Evolutionary conservation across 1,140 invertebrate species (phyloP), one percentile per base, ranked within the genome.

Genomic region (Mesaphorura yosii): DNA sequence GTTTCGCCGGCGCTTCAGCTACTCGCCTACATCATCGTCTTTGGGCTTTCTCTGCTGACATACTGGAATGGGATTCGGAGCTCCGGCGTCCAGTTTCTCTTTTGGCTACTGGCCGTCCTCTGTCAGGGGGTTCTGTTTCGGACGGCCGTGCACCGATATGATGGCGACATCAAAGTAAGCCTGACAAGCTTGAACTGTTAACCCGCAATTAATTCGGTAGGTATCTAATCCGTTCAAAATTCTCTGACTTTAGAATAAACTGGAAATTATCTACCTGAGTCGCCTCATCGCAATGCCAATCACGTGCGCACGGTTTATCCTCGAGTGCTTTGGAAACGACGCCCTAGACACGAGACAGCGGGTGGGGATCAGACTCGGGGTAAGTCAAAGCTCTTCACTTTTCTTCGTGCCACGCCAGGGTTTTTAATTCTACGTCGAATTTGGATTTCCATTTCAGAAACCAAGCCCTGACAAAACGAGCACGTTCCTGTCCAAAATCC

Each of bases 31-130:
- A 62, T 37, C 25, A 5, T 54, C 14, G 44, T 28, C n/a, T 10
- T 48, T 1, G 7, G n/a, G 0, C 44, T 54, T 1, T 40, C 25
- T 3, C 12, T 55, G 14, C 6, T 49, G 1, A 42, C 20, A n/a
- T 19, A 39, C 7, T 49, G 28, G 15, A 20, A 78, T 74, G 90
- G 89, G 25, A 73, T 92, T 57, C 73, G 82, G 62, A 83, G 87
- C 14, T 93, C 90, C 15, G 90, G 89, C 22, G 73, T 88, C 41
- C 71, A 88, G 59, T 91, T 91, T 66, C 69, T 88, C 38, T 95
- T 92, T 71, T 95, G 88, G 88, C 74, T 89, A 28, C 66, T 87
- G 3, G 66, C 85, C 40, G 68, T 73, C 3, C 12, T 91, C 23
- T 80, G 77, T 56, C 82, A 83, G 25, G 68, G 81, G 54, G 73